Percentiles rank a stretch among this genome's conserved stretches.
Evolutionary conservation across 1,140 invertebrate genomes (phyloP).

Genomic region (Chlorops oryzae): DNA sequence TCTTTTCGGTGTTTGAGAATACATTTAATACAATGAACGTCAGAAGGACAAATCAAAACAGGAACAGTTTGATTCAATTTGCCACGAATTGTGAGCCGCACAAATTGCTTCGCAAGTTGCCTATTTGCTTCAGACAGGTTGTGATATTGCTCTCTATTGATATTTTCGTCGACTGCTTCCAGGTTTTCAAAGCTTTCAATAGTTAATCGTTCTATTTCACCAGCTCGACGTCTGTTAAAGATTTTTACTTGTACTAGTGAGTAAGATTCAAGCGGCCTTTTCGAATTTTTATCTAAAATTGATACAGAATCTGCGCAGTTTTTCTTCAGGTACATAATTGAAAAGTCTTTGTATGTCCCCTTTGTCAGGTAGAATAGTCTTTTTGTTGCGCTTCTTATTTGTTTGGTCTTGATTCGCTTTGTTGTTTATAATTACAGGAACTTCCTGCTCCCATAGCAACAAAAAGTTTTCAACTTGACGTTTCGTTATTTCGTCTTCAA

Average conservation of each 20-base stretch:
- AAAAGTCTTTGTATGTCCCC: slow-evolving; percentile 3
- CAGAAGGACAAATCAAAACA: background rate
- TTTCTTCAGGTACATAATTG: slow-evolving; percentile 1
- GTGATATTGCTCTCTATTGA: background rate
- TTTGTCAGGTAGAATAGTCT: background rate
- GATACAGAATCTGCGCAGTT: background rate
- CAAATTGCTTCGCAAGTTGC: background rate
- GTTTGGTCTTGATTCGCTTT: slow-evolving; percentile 8
- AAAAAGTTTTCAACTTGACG: background rate
- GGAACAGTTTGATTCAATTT: slow-evolving; percentile 1
- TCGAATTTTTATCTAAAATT: background rate
- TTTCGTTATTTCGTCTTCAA: slow-evolving; percentile 1
- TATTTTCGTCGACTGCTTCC: background rate
- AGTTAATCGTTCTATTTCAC: slow-evolving; percentile 1
- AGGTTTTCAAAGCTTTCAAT: background rate
- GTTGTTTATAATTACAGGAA: slow-evolving; percentile 4
- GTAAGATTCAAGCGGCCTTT: background rate
- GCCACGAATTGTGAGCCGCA: background rate
- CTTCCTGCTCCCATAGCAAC: background rate
- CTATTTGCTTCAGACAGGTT: background rate
- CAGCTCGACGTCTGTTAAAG: background rate
- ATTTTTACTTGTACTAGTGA: background rate
- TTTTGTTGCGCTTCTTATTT: background rate
- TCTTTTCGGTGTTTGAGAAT: slow-evolving; percentile 3
- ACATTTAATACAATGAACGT: background rate